These are phyloP conservation scores for Drosophila emarginata DNA, from an alignment of 2,888 invertebrate species.

Conservation along the genomic window DNA sequence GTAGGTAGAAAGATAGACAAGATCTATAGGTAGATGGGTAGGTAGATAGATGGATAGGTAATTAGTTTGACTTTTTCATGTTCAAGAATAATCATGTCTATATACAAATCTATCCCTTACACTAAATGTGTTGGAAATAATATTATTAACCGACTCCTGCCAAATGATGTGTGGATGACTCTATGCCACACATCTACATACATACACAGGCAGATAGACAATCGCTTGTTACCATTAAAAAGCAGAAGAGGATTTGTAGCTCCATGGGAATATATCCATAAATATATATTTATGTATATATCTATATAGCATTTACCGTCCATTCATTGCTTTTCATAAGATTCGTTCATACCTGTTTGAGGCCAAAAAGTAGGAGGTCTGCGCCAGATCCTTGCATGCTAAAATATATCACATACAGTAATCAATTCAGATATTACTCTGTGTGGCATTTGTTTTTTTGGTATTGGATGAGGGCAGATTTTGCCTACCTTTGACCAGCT, in stretches of 20 bases:
- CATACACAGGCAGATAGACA: not conserved
- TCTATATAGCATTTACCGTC: not conserved
- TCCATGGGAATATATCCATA: not conserved
- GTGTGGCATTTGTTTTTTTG: constrained; percentile 24
- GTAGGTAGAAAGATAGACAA: not conserved
- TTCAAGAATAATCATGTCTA: not conserved
- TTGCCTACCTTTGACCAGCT: constrained; percentile 93
- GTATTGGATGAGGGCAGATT: constrained; percentile 34
- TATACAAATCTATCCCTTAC: not conserved
- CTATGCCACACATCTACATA: not conserved
- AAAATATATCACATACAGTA: constrained; percentile 66
- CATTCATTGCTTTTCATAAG: not conserved
- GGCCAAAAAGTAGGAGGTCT: constrained; percentile 99
- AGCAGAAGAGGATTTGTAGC: constrained; percentile 8
- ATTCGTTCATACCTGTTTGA: constrained; percentile 90
- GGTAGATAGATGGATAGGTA: not conserved
- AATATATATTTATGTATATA: not conserved
- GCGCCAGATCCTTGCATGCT: constrained; percentile 98
- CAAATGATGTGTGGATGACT: not conserved
- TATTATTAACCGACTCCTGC: not conserved
- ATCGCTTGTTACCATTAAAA: constrained; percentile 11
- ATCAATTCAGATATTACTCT: constrained; percentile 50
- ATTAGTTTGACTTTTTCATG: not conserved
- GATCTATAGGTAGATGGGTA: not conserved
- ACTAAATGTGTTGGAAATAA: too few relatives aligned